These are phyloP conservation scores for Caerostris extrusa DNA, from an alignment of 1,140 invertebrate genomes.

Conservation along the genomic window DNA sequence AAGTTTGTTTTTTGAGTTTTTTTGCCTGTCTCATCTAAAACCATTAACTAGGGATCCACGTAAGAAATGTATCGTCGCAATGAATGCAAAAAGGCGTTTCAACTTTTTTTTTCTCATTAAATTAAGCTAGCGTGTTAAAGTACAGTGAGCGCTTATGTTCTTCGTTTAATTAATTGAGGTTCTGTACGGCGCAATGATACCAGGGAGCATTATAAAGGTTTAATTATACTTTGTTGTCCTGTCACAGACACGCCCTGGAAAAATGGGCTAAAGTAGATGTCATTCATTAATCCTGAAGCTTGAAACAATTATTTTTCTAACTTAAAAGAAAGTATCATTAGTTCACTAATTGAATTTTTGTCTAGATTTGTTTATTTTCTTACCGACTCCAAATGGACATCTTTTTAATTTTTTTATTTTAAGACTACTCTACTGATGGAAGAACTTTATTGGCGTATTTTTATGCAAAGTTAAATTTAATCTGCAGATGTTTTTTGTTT, in stretches of 20 bases:
- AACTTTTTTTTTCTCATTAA: constrained; percentile 21
- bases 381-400: background rate
- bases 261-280: constrained; percentile 27
- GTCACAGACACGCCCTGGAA: constrained; percentile 40
- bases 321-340: constrained; percentile 41
- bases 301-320: constrained; percentile 2
- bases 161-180: constrained; percentile 22
- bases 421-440: too few species aligned
- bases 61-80: constrained; percentile 1
- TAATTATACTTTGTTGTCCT: constrained; percentile 47
- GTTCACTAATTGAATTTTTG: constrained; percentile 26
- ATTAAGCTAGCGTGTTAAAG: constrained; percentile 41
- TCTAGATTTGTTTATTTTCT: background rate
- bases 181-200: background rate
- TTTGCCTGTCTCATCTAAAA: background rate
- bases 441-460: too few species aligned
- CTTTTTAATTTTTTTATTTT: background rate
- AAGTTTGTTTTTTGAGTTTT: background rate
- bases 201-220: constrained; percentile 25
- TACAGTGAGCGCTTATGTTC: constrained; percentile 28
- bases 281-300: constrained; percentile 33
- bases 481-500: too few species aligned
- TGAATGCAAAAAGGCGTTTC: constrained; percentile 28
- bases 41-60: background rate
- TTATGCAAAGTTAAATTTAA: too few species aligned